Evolutionary conservation across 2,888 invertebrate species (phyloP), one percentile per base, ranked within the genome.

Genomic region (Thecophora atra): DNA sequence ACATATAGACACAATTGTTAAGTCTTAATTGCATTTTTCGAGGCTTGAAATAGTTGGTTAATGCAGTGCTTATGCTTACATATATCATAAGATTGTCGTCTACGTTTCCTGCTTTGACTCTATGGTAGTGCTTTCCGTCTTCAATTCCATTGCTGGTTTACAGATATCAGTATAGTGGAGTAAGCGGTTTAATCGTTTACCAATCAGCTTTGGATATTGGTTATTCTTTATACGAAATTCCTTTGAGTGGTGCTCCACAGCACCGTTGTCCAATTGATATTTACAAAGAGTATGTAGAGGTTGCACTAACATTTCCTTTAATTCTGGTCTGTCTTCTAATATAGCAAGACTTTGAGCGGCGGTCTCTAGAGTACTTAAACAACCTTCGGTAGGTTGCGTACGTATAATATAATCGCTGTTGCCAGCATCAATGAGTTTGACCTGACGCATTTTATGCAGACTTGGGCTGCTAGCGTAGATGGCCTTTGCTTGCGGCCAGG

Each of bases 401-500:
- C 97, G 90, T 79, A 98, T 97, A 71, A 96, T 94, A 84, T 97
- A 98, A 84, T 93, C 92, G 85, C 97, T 97, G 54, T 89, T 89
- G 74, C 89, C 89, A 68, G 89, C 90, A 15, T 91, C 90, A 58
- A 93, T 87, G 66, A 97, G 88, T 87, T 96, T 95, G 0, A 96
- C 94, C 88, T 96, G 95, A 80, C 89, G 91, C 73, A 97, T 86
- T 70, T 88, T 87, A 79, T 93, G 93, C 66, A 97, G 88, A 73
- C 91, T 88, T 17, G 92, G 90, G 84, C 95, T 96, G 75, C 94
- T 92, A 65, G 93, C 90, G 87, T 94, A 97, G 75, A 97, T 95
- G 15, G 95, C 94, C 86, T 95, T 96, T 3, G 97, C 97, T 86
- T 98, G 97, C 0, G 96, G 94, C 97, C 97, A 98, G 13, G 98